A percentile compares a stretch with the other conserved stretches of the same genome.
Conservation (phyloP, 2,797 vertebrate genomes). For the Premnoplex brunnescens region DNA sequence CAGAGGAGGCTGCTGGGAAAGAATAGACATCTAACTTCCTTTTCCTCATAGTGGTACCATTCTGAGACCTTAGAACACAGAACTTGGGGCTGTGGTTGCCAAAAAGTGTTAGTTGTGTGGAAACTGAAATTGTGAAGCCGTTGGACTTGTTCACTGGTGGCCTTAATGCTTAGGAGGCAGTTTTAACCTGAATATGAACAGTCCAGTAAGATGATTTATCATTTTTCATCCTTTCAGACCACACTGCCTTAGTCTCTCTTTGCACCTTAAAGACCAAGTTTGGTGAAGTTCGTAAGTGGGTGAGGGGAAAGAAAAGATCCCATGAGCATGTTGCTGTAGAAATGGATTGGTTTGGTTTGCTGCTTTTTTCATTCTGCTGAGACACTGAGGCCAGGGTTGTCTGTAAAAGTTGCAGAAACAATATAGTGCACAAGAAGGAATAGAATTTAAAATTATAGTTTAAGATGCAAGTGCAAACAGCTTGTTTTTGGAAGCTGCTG, state of each 20-base stretch:
- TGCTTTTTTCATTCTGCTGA: not conserved
- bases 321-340: not conserved
- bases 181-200: not conserved
- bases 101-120: not conserved
- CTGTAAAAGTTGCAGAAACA: not conserved
- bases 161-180: not conserved
- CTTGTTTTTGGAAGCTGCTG: not conserved
- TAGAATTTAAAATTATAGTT: not conserved
- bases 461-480: not conserved
- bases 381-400: not conserved
- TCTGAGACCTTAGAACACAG: not conserved
- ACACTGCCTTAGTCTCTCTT: not conserved
- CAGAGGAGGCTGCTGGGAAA: not conserved
- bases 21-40: not conserved
- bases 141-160: not conserved
- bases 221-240: not conserved
- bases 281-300: not conserved
- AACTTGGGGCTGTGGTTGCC: not conserved
- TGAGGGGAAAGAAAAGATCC: not conserved
- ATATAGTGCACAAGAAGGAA: not conserved
- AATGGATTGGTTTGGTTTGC: not conserved
- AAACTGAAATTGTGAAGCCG: not conserved
- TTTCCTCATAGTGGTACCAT: not conserved
- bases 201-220: not conserved
- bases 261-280: not conserved